Evolutionary conservation across 2,797 vertebrate genomes (phyloP).

Genomic region (Hafferia zeledoni): DNA sequence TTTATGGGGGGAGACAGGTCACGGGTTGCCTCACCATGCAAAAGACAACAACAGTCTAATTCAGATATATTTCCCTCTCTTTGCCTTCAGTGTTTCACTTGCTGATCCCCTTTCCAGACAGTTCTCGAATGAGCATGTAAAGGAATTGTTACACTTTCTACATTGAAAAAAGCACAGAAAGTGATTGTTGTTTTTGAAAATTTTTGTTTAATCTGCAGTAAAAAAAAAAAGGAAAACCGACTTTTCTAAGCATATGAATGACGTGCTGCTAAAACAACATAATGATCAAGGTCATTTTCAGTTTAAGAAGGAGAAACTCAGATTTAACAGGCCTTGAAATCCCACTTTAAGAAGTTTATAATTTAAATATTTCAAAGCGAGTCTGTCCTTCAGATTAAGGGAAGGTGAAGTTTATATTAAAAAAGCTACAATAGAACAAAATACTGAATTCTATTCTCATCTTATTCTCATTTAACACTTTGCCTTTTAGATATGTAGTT

Average conservation of each 20-base stretch:
- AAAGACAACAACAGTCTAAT: background rate
- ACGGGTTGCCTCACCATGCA: background rate
- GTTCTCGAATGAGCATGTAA: background rate
- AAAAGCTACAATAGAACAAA: slow-evolving; percentile 17
- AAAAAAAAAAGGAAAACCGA: slow-evolving; percentile 7
- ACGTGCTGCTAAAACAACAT: slow-evolving; percentile 28
- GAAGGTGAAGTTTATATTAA: slow-evolving; percentile 34
- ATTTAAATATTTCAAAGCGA: slow-evolving; percentile 55
- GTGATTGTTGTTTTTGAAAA: background rate
- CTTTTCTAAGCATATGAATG: slow-evolving; percentile 34
- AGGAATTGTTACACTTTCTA: background rate
- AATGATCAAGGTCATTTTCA: slow-evolving; percentile 34
- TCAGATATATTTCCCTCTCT: background rate
- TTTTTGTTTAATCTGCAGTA: slow-evolving; percentile 61
- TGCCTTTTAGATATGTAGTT: slow-evolving; percentile 40
- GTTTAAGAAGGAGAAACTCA: slow-evolving; percentile 40
- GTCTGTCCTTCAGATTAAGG: slow-evolving; percentile 32
- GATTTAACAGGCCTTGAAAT: slow-evolving; percentile 52
- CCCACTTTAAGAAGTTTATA: slow-evolving; percentile 26
- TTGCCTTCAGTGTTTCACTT: background rate
- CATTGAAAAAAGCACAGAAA: background rate
- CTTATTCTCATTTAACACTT: slow-evolving; percentile 47
- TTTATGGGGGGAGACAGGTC: background rate
- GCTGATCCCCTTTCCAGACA: background rate
- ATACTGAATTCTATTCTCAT: slow-evolving; percentile 42